Base-by-base conservation (phyloP, 2,797 vertebrate genomes). In the Malurus leucopterus region DNA sequence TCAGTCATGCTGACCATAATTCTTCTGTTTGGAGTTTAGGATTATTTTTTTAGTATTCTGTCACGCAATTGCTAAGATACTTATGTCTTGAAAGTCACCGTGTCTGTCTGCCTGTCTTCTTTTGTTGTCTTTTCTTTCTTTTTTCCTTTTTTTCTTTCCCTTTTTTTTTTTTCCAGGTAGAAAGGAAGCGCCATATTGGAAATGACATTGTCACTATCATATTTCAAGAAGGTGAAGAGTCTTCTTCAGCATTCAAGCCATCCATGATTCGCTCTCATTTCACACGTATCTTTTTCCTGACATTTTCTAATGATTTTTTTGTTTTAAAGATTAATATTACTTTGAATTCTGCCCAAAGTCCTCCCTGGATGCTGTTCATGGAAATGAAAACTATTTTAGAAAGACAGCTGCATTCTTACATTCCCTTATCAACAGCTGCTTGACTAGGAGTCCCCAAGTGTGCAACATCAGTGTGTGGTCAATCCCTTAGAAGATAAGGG, bases 191-290 rank as follows among this genome's bases (percentile, higher is more conserved):
- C 81, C 99, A 99, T 95, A 99, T 99, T 73, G 99, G 99, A 84
- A 99, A 99, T 40, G 99, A 99, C 96, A 99, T 99, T 16, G 99
- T 99, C 83, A 99, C 99, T 93, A 99, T 99, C 34, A 98, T 99
- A 76, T 99, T 99, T 98, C 99, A 99, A 94, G 99, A 99, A 95
- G 99, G 99, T 26, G 98, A 99, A 72, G 99, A 99, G n/a, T 97
- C 98, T 29, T 98, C 98, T 38, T 96, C 98, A 5, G 98, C 98
- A 86, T 99, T 99, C 93, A 99, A 99, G 91, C 99, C 99, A 30
- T 99, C 99, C 71, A 99, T 99, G 99, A 99, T 99, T 96, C 98
- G 99, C 80, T 99, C 99, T 72, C 99, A 99, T 97, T 99, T 99
- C 95, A 99, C 99, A 73, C 99, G 99, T 99, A 99, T 99, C 99